Evolutionary conservation across 2,113 vertebrate species (phyloP).

Genomic region (Turnix velox): DNA sequence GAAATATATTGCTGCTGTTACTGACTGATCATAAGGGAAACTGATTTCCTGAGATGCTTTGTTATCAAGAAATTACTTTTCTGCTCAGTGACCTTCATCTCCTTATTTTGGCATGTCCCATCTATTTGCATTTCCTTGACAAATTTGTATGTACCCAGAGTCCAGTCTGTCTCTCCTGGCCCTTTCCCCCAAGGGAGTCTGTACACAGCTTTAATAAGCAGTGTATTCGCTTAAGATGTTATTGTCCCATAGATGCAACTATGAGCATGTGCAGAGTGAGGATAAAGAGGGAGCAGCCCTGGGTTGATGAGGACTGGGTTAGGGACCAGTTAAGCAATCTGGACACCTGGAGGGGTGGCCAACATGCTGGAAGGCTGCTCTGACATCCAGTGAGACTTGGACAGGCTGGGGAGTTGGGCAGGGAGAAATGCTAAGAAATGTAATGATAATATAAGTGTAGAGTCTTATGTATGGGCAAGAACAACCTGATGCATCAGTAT

Average conservation of each 20-base stretch:
- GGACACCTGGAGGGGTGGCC: too few relatives aligned
- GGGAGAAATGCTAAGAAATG: too few relatives aligned
- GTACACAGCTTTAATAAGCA: not conserved
- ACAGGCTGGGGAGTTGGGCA: too few relatives aligned
- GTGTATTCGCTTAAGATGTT: not conserved
- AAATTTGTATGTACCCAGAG: not conserved
- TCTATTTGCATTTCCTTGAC: not conserved
- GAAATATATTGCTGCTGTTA: not conserved
- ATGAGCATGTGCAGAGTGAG: too few relatives aligned
- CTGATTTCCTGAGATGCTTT: not conserved
- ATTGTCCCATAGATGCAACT: rapidly evolving
- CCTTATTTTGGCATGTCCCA: not conserved
- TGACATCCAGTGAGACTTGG: too few relatives aligned
- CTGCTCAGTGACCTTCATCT: not conserved
- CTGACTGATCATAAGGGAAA: not conserved
- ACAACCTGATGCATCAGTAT: too few relatives aligned
- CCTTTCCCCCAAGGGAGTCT: not conserved
- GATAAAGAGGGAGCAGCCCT: too few relatives aligned
- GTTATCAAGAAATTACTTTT: not conserved
- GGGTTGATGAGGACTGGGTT: too few relatives aligned
- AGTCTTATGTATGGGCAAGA: too few relatives aligned
- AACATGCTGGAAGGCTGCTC: too few relatives aligned
- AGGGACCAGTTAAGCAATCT: too few relatives aligned
- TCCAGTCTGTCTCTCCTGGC: not conserved
- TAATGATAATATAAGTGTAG: too few relatives aligned